Evolutionary conservation across 2,113 vertebrate species (phyloP).

Genomic region (Heterochromis multidens): DNA sequence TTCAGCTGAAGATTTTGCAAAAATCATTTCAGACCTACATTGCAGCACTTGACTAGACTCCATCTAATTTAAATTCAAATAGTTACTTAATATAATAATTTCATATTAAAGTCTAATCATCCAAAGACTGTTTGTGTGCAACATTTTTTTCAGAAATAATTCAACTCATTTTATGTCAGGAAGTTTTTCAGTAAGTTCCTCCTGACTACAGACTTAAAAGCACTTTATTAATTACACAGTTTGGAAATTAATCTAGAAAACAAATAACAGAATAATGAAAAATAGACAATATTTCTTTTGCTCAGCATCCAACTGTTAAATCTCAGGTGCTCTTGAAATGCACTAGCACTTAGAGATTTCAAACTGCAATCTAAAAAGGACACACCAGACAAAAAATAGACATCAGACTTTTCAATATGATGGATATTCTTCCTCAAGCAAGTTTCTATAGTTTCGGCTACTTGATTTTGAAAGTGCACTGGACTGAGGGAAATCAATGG

Average conservation of each 20-base stretch:
- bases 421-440: background rate
- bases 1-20: background rate
- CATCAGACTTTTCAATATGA: background rate
- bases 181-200: background rate
- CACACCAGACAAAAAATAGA: background rate
- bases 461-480: background rate
- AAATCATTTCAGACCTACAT: background rate
- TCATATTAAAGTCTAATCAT: background rate
- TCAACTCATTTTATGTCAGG: background rate
- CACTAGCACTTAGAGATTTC: background rate
- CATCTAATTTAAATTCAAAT: background rate
- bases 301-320: background rate
- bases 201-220: background rate
- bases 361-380: background rate
- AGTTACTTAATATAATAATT: background rate
- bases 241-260: background rate
- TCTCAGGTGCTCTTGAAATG: background rate
- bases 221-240: background rate
- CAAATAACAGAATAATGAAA: background rate
- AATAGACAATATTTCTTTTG: background rate
- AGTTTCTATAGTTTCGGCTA: background rate
- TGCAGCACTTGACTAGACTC: background rate
- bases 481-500: background rate
- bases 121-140: background rate
- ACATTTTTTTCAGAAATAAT: background rate